Evolutionary conservation across 1,140 invertebrate species (phyloP).

Genomic region (Phortica variegata): DNA sequence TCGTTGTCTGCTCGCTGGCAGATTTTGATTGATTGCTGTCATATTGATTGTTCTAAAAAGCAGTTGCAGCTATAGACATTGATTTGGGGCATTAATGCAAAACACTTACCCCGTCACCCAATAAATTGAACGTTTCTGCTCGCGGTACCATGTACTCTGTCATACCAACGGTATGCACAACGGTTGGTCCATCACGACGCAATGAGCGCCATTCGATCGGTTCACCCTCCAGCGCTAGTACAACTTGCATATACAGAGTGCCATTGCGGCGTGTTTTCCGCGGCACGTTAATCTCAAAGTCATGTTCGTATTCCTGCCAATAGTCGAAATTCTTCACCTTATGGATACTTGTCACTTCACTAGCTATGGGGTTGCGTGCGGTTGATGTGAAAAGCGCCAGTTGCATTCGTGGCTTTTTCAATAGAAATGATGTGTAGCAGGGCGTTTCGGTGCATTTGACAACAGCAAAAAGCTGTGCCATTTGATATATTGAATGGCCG

Average conservation of each 20-base stretch:
- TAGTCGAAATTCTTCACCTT: conserved; percentile 62
- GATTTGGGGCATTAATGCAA: no score
- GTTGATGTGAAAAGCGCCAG: conserved; percentile 64
- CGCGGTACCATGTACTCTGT: conserved; percentile 73
- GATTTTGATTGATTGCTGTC: background rate
- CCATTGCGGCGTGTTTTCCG: conserved; percentile 74
- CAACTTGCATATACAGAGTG: conserved; percentile 70
- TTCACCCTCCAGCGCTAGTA: conserved; percentile 60
- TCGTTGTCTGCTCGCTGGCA: background rate
- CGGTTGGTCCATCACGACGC: conserved; percentile 59
- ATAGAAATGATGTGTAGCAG: conserved; percentile 65
- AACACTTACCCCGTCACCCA: conserved; percentile 62
- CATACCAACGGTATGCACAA: conserved; percentile 64
- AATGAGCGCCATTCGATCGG: conserved; percentile 61
- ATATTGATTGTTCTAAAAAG: conserved; percentile 30
- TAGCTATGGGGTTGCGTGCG: conserved; percentile 56
- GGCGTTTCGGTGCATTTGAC: conserved; percentile 65
- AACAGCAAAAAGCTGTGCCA: conserved; percentile 71
- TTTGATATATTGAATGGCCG: conserved; percentile 70
- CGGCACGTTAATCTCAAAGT: conserved; percentile 67
- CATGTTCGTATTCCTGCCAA: conserved; percentile 51
- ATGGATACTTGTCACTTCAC: conserved; percentile 52
- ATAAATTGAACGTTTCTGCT: conserved; percentile 73
- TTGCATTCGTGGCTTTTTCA: conserved; percentile 61
- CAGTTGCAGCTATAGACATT: no score